Evolutionary conservation across 2,113 vertebrate genomes (phyloP), one percentile per base, ranked within the genome.

Genomic region (Bucco capensis): DNA sequence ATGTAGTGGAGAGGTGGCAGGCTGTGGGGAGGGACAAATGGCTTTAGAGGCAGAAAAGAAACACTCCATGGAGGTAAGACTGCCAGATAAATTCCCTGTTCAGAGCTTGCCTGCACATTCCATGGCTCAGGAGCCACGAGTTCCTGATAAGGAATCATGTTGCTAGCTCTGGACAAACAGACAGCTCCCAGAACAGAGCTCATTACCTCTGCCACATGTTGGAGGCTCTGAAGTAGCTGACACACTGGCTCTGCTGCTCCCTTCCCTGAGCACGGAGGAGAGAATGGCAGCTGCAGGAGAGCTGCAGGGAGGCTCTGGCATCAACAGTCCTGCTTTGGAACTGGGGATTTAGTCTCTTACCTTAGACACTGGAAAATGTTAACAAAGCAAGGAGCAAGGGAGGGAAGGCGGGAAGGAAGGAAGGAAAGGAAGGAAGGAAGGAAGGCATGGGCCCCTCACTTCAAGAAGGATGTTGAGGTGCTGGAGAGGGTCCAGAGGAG

Each of bases 81-180:
- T 6, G 17, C 69, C 90, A 93, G 90, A 94, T 78, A 92, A 97
- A 95, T 89, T 58, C 75, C 86, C 53, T 12, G 33, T 47, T 89
- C 72, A 50, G 51, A 76, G 62, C 42, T 40, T 1, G 11, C 35
- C 83, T 86, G 28, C 72, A 73, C 90, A 96, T 95, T 94, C 95
- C 88, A 66, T 35, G 81, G 60, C 61, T 94, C 75, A 88, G 90
- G 69, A 38, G 38, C 81, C 49, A 3, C 2, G 2, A 75, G 49
- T 16, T 88, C 50, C 46, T 0, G 71, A 93, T 90, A 95, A 93
- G 46, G 13, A 47, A 67, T 89, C 18, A 15, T 75, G 86, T 92
- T 87, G 69, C 82, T 89, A 77, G 61, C 70, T 51, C 67, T 93
- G 78, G 50, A 76, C 66, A 96, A 95, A 90, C 75, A 91, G 54